A percentile compares a stretch with the other conserved stretches of the same genome.
Evolutionary conservation across 2,797 vertebrate species (phyloP).

Genomic region (Cottoperca gobio): DNA sequence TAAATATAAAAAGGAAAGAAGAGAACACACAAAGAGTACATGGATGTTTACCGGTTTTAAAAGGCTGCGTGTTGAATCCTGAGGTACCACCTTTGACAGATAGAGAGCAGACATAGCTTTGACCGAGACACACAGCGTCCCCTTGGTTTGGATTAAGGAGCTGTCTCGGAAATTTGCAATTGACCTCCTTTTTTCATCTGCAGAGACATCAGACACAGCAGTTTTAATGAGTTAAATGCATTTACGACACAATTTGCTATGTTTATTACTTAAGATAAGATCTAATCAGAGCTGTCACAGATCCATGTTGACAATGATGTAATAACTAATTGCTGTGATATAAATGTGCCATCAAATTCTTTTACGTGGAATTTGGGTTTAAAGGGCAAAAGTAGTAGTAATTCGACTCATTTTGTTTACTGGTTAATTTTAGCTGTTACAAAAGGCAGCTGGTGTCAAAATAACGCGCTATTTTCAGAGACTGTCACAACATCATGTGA

Average conservation of each 20-base stretch:
- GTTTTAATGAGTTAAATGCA: neutral
- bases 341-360: neutral
- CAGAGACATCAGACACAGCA: constrained; percentile 53
- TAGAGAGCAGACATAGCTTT: constrained; percentile 88
- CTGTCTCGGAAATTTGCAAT: constrained; percentile 76
- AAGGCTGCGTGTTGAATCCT: constrained; percentile 59
- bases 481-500: neutral
- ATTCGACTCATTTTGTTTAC: neutral
- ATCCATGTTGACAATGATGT: neutral
- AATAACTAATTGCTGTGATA: neutral
- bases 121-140: constrained; percentile 81
- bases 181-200: constrained; percentile 85
- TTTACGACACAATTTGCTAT: neutral
- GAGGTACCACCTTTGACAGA: constrained; percentile 83
- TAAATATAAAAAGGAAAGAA: too few relatives aligned
- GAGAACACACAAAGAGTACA: neutral
- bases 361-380: neutral
- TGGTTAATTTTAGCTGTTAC: neutral
- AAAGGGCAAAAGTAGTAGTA: neutral
- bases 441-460: constrained; percentile 3
- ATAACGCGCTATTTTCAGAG: neutral
- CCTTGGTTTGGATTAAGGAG: constrained; percentile 66
- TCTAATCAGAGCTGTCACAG: neutral
- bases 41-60: constrained; percentile 80
- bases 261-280: neutral